Evolutionary conservation across 37 sponge, comb jelly and placozoan species (phyloP).

Genomic region (Ianthella basta): DNA sequence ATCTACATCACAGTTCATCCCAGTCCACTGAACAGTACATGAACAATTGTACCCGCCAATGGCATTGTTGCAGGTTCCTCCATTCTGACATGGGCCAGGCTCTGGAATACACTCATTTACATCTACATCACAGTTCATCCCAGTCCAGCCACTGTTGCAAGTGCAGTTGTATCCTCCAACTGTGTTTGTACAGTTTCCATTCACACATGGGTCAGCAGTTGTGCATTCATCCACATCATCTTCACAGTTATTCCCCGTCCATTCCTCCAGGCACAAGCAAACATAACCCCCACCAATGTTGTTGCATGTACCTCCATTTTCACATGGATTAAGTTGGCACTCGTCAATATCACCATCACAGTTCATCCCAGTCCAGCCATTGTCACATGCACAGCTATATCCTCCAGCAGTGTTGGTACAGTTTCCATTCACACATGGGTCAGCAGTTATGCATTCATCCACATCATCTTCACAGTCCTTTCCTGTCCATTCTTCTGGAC

Average conservation of each 20-base stretch:
- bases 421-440: no score
- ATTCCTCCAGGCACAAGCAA: background rate
- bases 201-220: no score
- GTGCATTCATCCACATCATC: conserved; percentile 14
- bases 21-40: background rate
- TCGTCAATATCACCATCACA: no score
- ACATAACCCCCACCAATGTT: background rate
- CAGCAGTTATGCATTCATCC: conserved; percentile 38
- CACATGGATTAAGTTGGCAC: conserved; percentile 28
- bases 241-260: background rate
- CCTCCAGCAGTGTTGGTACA: no score
- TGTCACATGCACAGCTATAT: no score
- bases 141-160: background rate
- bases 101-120: conserved; percentile 16
- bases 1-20: background rate
- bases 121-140: background rate
- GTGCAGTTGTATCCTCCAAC: background rate
- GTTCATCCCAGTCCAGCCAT: no score
- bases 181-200: no score
- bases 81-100: conserved; percentile 27
- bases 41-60: background rate
- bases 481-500: conserved; percentile 24
- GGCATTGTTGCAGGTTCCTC: conserved; percentile 9
- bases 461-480: conserved; percentile 8
- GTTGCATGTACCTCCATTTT: conserved; percentile 55